Conservation (phyloP, 2,113 vertebrate genomes). For the Ammodytes marinus region DNA sequence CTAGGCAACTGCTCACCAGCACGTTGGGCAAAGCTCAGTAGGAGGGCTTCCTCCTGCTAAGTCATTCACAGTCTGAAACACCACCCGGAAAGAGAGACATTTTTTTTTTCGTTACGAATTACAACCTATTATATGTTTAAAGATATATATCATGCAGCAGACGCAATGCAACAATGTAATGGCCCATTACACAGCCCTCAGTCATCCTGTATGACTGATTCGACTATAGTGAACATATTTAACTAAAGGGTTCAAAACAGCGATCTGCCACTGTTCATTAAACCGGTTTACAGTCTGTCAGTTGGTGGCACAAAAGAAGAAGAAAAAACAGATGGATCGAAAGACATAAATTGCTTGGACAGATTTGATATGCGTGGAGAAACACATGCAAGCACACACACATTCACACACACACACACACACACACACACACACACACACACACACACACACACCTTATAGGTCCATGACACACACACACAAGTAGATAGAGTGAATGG, state of each 20-base stretch:
- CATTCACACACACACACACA: background rate
- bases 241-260: conserved; percentile 31
- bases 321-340: background rate
- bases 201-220: conserved; percentile 38
- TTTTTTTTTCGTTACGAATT: conserved; percentile 15
- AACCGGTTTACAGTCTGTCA: conserved; percentile 36
- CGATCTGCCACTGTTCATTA: conserved; percentile 44
- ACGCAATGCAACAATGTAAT: conserved; percentile 5
- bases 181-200: background rate
- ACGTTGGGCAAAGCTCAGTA: conserved; percentile 38
- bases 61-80: conserved; percentile 41
- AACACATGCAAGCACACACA: conserved; percentile 4
- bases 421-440: conserved; percentile 12
- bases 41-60: conserved; percentile 46
- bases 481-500: background rate
- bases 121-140: conserved; percentile 15
- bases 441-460: background rate
- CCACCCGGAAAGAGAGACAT: conserved; percentile 16
- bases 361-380: conserved; percentile 5
- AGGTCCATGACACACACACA: too few species aligned
- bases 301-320: conserved; percentile 22
- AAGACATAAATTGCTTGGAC: conserved; percentile 23
- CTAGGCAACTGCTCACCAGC: conserved; percentile 69
- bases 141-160: background rate
- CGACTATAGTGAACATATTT: conserved; percentile 1